Evolutionary conservation across 2,888 invertebrate genomes (phyloP).

Genomic region (Drosophila meridionalis): DNA sequence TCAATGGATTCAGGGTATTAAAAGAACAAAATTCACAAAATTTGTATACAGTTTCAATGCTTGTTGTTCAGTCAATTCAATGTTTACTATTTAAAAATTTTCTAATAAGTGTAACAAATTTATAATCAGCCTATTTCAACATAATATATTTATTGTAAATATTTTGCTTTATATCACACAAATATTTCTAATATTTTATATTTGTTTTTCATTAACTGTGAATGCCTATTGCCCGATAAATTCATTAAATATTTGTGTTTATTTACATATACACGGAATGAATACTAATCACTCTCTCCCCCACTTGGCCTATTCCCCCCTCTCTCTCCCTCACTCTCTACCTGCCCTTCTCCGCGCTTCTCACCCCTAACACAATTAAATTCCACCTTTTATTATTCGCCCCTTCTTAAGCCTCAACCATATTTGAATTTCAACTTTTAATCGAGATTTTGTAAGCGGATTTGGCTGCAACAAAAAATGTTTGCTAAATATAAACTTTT

Average conservation of each 20-base stretch:
- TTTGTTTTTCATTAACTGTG: not conserved
- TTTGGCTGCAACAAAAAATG: not conserved
- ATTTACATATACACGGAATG: not conserved
- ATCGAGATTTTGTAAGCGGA: conserved; percentile 32
- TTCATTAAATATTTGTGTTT: conserved; percentile 3
- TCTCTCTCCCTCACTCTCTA: not conserved
- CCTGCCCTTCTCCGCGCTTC: too few relatives aligned
- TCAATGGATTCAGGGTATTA: too few relatives aligned
- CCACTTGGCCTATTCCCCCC: not conserved
- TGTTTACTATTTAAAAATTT: not conserved
- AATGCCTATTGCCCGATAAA: not conserved
- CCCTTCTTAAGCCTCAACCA: not conserved
- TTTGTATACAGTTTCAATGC: not conserved
- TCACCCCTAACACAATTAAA: not conserved
- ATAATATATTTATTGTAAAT: not conserved
- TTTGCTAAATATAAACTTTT: conserved; percentile 13
- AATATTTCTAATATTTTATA: not conserved
- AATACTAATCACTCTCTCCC: not conserved
- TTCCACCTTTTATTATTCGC: not conserved
- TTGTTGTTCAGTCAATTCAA: not conserved
- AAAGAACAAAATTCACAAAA: not conserved
- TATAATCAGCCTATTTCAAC: not conserved
- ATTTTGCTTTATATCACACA: not conserved
- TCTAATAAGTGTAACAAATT: not conserved
- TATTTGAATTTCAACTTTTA: conserved; percentile 38